Base-by-base conservation (phyloP, 2,113 vertebrate genomes). In the Emydura subglobosa region DNA sequence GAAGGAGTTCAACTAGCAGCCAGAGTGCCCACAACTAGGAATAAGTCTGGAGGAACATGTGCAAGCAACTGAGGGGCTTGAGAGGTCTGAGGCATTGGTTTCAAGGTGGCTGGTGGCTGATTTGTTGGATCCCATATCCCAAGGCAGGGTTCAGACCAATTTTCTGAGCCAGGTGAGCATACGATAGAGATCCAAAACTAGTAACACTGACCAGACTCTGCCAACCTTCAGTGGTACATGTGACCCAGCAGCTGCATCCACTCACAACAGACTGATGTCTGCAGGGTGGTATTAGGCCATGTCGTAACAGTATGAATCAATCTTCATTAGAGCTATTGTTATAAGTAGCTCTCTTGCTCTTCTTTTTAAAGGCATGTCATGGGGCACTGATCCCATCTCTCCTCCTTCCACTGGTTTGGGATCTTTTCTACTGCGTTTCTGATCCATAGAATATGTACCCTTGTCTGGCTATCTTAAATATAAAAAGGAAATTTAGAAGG, bases 381-480 rank as follows among this genome's bases (percentile, higher is more conserved):
- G 16, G 12, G 1, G 1, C 1, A 31, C 47, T 53, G 5, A 4
- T 68, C 34, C 2, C n/a, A 8, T 57, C 65, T 31, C 74, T 51
- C 0, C 39, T 55, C 25, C 42, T 55, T 44, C 22, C 68, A 21
- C n/a, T 29, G 53, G 42, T 42, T 27, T 39, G 76, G 86, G 21
- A 2, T 78, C 14, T 72, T 79, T 72, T 72, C 65, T 72, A 31
- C 55, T n/a, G 22, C 42, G 34, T 59, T 49, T 51, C 19, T 51
- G 24, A 76, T 78, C 57, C 57, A 61, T 42, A 72, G 10, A 68
- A 27, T 61, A 74, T 86, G 21, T 54, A 25, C 55, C 79, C n/a
- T 17, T 22, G 14, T 54, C 54, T 87, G 34, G 34, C 34, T 29
- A n/a, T 82, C 44, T 61, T 85, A 90, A 96, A 89, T 61, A 90